Evolutionary conservation across 2,888 invertebrate genomes (phyloP).

Genomic region (Pterobdella sp.): DNA sequence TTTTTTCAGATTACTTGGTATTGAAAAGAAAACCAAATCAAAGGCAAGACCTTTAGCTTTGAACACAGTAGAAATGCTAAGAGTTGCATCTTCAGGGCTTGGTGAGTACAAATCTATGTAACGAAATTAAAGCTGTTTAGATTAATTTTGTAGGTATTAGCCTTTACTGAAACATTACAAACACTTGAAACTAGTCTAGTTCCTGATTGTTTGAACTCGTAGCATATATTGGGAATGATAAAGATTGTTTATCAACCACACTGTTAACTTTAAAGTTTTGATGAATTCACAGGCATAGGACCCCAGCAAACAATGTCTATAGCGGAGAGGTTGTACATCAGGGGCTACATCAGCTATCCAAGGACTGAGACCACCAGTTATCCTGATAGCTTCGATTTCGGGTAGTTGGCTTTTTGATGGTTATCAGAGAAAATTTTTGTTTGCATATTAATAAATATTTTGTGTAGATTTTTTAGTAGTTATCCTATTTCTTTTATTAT

Average conservation of each 20-base stretch:
- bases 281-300: slow-evolving; percentile 44
- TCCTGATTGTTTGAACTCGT: background rate
- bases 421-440: too few relatives aligned
- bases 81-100: slow-evolving; percentile 78
- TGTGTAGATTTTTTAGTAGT: too few relatives aligned
- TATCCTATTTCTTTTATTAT: too few relatives aligned
- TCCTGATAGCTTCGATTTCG: slow-evolving; percentile 84
- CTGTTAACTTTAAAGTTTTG: too few relatives aligned
- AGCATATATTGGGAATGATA: too few relatives aligned
- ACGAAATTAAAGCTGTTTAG: slow-evolving; percentile 4
- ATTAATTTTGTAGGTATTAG: too few relatives aligned
- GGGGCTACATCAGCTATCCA: slow-evolving; percentile 95
- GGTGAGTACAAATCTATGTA: slow-evolving; percentile 56
- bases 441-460: too few relatives aligned
- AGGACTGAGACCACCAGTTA: slow-evolving; percentile 96
- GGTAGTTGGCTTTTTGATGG: slow-evolving; percentile 44
- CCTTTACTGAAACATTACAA: too few relatives aligned
- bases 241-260: too few relatives aligned
- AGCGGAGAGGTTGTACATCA: slow-evolving; percentile 81
- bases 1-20: slow-evolving; percentile 41
- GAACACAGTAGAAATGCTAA: slow-evolving; percentile 91
- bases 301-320: slow-evolving; percentile 55
- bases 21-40: slow-evolving; percentile 72
- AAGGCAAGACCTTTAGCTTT: slow-evolving; percentile 81
- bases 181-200: background rate